These are phyloP conservation scores for Hycleus cichorii DNA, from an alignment of 1,140 invertebrate species.

Conservation along the genomic window DNA sequence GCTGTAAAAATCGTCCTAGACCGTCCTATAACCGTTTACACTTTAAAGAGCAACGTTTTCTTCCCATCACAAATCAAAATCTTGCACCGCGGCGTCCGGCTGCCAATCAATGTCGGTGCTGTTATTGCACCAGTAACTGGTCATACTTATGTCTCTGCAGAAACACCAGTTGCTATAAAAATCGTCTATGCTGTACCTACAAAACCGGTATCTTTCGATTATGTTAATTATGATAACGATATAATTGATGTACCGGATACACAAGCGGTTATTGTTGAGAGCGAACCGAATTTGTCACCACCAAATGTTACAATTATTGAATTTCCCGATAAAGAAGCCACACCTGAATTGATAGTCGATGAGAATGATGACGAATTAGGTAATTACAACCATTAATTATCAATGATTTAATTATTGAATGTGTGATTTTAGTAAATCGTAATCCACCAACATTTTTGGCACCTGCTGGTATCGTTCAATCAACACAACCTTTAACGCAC, in stretches of 20 bases:
- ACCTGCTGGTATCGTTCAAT: constrained; percentile 36
- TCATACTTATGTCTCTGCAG: constrained; percentile 24
- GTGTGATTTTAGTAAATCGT: constrained; percentile 30
- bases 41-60: constrained; percentile 27
- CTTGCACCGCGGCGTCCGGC: constrained; percentile 22
- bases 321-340: constrained; percentile 29
- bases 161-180: constrained; percentile 28
- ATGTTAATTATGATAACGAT: constrained; percentile 28
- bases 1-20: constrained; percentile 33
- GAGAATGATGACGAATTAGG: constrained; percentile 31
- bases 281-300: constrained; percentile 14
- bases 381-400: constrained; percentile 2
- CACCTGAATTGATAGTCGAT: constrained; percentile 24
- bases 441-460: constrained; percentile 32
- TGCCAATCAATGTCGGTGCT: constrained; percentile 33
- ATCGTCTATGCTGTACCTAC: constrained; percentile 34
- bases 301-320: constrained; percentile 33
- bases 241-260: constrained; percentile 22
- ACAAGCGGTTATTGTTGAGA: constrained; percentile 30
- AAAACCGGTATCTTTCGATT: constrained; percentile 30
- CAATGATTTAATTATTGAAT: constrained; percentile 5
- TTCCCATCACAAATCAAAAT: constrained; percentile 36
- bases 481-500: constrained; percentile 27
- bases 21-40: constrained; percentile 27
- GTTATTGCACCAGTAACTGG: constrained; percentile 33